Percentiles rank a stretch among this genome's conserved stretches.
Evolutionary conservation across 2,797 vertebrate genomes (phyloP).

Genomic region (Enteromius radiatus): DNA sequence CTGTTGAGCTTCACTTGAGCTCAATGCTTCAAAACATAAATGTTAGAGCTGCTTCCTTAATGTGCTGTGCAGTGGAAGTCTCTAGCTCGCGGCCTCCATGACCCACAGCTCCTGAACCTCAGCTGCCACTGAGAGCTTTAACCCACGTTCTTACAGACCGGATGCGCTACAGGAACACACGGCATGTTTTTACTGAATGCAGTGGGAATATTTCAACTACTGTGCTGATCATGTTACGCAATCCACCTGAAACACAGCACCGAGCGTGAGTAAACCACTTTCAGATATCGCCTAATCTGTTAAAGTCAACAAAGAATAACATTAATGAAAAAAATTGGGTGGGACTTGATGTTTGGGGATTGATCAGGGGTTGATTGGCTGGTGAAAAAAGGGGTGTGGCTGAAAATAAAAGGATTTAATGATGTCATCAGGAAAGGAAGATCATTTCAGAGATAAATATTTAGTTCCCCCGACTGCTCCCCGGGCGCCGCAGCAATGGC

Average conservation of each 20-base stretch:
- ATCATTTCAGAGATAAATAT: not conserved
- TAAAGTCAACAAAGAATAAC: not conserved
- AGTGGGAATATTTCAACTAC: conserved; percentile 3
- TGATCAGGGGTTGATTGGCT: not conserved
- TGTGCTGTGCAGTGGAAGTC: conserved; percentile 75
- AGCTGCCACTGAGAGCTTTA: conserved; percentile 57
- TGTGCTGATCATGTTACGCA: conserved; percentile 8
- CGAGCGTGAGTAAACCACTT: not conserved
- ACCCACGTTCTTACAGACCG: conserved; percentile 63
- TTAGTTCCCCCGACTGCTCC: too few species aligned
- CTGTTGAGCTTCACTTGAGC: conserved; percentile 72
- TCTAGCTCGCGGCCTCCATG: conserved; percentile 60
- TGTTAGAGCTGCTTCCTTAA: conserved; percentile 71
- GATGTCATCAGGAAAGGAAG: not conserved
- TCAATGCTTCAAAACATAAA: conserved; percentile 78
- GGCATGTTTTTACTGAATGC: not conserved
- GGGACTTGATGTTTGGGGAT: not conserved
- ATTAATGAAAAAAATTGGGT: not conserved
- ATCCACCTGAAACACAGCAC: not conserved
- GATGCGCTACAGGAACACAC: conserved; percentile 21
- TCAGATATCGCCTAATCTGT: not conserved
- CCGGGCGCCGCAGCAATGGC: too few species aligned
- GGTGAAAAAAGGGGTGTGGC: not conserved
- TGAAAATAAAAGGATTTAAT: not conserved
- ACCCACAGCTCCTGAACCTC: conserved; percentile 63